Conservation (phyloP, 2,797 vertebrate species). For the Coracias cyanogaster region DNA sequence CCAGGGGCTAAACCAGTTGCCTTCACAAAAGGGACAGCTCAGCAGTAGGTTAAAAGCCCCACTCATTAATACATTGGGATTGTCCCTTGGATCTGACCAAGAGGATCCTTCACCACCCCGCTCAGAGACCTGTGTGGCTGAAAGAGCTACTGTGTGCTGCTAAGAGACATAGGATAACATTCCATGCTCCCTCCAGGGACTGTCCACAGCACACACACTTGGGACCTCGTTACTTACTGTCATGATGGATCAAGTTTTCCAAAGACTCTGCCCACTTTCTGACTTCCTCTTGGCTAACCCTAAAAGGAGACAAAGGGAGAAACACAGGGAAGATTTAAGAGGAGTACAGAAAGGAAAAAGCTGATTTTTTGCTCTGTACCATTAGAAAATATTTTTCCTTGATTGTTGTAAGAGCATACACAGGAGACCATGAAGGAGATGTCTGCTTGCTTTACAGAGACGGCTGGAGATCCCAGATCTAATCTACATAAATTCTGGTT, state of each 20-base stretch:
- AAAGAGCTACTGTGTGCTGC: background rate
- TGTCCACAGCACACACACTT: background rate
- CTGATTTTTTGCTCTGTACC: background rate
- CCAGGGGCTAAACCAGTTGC: background rate
- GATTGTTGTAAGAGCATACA: background rate
- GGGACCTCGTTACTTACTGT: slow-evolving; percentile 81
- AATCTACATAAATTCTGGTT: background rate
- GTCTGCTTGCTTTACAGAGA: background rate
- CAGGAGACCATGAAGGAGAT: background rate
- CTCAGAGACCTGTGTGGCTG: background rate
- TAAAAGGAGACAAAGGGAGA: slow-evolving; percentile 55
- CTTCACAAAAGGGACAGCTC: background rate
- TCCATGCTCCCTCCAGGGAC: background rate
- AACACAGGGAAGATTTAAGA: background rate
- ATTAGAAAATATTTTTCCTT: background rate
- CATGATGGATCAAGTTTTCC: slow-evolving; percentile 86
- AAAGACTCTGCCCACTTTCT: slow-evolving; percentile 92
- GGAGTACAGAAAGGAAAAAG: background rate
- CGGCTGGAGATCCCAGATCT: background rate
- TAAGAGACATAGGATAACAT: fast-evolving
- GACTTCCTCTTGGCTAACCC: slow-evolving; percentile 83
- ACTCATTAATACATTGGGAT: background rate
- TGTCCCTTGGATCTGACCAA: background rate
- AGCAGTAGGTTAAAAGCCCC: background rate
- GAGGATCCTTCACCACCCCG: background rate